phyloP scores from a whole-genome alignment of 2,888 invertebrate genomes.

The Erynnis tages region DNA sequence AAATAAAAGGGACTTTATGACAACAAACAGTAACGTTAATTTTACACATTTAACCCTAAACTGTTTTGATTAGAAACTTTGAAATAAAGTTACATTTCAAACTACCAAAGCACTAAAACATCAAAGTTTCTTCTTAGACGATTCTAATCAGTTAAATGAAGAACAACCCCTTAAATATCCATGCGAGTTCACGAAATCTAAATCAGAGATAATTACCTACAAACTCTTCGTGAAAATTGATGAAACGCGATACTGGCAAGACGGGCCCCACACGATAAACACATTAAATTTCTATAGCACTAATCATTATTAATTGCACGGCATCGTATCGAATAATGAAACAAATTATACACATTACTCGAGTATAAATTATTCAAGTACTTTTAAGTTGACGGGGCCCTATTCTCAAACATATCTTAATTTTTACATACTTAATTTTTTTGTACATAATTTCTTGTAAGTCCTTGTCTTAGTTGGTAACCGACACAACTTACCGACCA shows the following conservation, averaged over 20 bases:
- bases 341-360: slow-evolving; percentile 22
- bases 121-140: background rate
- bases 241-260: background rate
- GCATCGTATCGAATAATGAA: slow-evolving; percentile 13
- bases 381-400: slow-evolving; percentile 11
- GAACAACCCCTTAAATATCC: background rate
- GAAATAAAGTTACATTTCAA: no score
- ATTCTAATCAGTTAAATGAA: background rate
- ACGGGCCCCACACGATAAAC: slow-evolving; percentile 5
- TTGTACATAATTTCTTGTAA: no score
- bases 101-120: background rate
- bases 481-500: no score
- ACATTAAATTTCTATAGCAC: slow-evolving; percentile 28
- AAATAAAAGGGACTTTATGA: no score
- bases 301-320: slow-evolving; percentile 29
- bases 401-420: background rate
- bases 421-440: no score
- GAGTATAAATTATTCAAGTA: slow-evolving; percentile 17
- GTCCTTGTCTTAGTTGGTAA: no score
- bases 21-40: no score
- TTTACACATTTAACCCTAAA: no score
- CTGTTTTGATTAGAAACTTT: no score
- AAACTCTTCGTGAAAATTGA: background rate
- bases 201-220: background rate
- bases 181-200: background rate